Conservation (phyloP, 2,888 invertebrate genomes). For the Laspeyria flexula region DNA sequence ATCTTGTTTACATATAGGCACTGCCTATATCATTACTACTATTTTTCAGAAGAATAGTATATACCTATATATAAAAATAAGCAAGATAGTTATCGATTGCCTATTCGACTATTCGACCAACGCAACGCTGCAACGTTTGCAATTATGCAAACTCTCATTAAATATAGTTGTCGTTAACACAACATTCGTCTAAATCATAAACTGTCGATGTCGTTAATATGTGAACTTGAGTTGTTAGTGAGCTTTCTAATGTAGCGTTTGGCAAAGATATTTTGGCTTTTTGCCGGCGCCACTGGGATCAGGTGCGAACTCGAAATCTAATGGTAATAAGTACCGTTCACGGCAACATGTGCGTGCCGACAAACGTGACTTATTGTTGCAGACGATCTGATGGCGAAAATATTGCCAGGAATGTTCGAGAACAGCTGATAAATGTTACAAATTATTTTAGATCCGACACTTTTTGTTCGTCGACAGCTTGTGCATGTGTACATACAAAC, state of each 20-base stretch:
- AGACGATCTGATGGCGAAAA: conserved; percentile 14
- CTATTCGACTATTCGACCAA: too few species aligned
- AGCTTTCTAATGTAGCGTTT: conserved; percentile 18
- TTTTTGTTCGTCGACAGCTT: neutral
- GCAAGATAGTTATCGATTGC: too few species aligned
- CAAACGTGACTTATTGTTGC: conserved; percentile 31
- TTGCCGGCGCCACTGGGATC: conserved; percentile 23
- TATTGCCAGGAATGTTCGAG: conserved; percentile 36
- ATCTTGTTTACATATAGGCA: too few species aligned
- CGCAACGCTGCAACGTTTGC: too few species aligned
- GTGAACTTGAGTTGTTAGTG: neutral
- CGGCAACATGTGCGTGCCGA: conserved; percentile 8
- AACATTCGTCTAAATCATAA: neutral
- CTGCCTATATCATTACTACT: too few species aligned
- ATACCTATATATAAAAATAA: too few species aligned
- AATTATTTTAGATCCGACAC: conserved; percentile 26
- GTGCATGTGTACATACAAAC: neutral
- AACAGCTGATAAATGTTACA: neutral
- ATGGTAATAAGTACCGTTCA: conserved; percentile 1
- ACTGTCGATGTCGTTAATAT: neutral
- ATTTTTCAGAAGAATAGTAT: too few species aligned
- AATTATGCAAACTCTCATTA: neutral
- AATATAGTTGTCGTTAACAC: neutral
- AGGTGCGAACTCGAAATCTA: conserved; percentile 11
- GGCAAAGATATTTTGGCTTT: conserved; percentile 38